These are phyloP conservation scores for Xenopus tropicalis DNA, from an alignment of 2,113 vertebrate genomes.

Conservation along the genomic window DNA sequence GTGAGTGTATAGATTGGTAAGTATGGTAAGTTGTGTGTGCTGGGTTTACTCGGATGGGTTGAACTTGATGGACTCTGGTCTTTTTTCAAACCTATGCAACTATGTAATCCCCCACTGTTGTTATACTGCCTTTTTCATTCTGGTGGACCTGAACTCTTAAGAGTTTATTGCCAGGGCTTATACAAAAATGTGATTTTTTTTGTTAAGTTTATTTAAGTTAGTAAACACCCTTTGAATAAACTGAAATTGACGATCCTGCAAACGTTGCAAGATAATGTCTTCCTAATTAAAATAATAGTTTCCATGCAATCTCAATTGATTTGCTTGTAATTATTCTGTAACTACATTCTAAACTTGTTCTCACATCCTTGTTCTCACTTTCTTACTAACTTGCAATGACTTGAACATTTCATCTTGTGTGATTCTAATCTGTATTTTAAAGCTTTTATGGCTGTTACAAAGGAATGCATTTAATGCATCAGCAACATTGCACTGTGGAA, in stretches of 20 bases:
- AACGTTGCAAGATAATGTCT: background rate
- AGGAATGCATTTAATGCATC: background rate
- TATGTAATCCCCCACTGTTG: no score
- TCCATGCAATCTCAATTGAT: background rate
- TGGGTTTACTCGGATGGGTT: no score
- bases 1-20: no score
- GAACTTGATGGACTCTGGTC: no score
- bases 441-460: background rate
- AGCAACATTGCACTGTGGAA: background rate
- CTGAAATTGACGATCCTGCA: background rate
- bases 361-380: background rate
- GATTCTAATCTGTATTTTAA: conserved; percentile 10
- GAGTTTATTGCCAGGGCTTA: background rate
- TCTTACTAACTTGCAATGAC: background rate
- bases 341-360: background rate
- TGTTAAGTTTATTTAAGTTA: background rate
- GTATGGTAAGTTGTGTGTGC: no score
- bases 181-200: background rate
- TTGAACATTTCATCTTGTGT: conserved; percentile 4
- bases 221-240: background rate
- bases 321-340: background rate
- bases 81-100: no score
- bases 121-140: no score
- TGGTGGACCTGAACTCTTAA: no score
- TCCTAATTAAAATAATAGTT: conserved; percentile 14